phyloP scores from a whole-genome alignment of 2,797 vertebrate genomes.

The Acipenser transmontanus region DNA sequence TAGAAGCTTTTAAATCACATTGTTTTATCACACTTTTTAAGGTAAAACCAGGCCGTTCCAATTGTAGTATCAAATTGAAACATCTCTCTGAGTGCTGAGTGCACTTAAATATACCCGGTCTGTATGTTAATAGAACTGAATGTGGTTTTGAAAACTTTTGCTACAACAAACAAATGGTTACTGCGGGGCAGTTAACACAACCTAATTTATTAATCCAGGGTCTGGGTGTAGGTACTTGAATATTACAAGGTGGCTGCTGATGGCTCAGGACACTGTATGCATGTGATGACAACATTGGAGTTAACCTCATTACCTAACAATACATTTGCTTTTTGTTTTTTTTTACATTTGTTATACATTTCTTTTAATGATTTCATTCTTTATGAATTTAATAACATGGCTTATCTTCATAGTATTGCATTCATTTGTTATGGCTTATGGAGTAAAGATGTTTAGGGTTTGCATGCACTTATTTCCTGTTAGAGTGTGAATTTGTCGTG shows the following conservation, averaged over 20 bases:
- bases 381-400: slow-evolving; percentile 26
- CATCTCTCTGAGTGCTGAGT: slow-evolving; percentile 1
- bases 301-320: slow-evolving; percentile 31
- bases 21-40: neutral
- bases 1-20: slow-evolving; percentile 8
- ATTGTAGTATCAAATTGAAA: neutral
- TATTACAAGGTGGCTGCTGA: slow-evolving; percentile 67
- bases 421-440: slow-evolving; percentile 25
- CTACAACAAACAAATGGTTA: slow-evolving; percentile 57
- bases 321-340: slow-evolving; percentile 25
- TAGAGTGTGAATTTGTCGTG: slow-evolving; percentile 1
- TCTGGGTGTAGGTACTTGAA: slow-evolving; percentile 63
- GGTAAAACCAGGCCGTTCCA: slow-evolving; percentile 3
- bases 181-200: slow-evolving; percentile 66
- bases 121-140: slow-evolving; percentile 41
- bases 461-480: slow-evolving; percentile 23
- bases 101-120: slow-evolving; percentile 36
- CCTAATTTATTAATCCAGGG: slow-evolving; percentile 65
- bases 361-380: too few relatives aligned
- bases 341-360: slow-evolving; percentile 16
- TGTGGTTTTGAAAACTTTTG: slow-evolving; percentile 32
- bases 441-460: slow-evolving; percentile 20
- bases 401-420: slow-evolving; percentile 18
- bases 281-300: slow-evolving; percentile 36
- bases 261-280: slow-evolving; percentile 55